Evolutionary conservation across 1,140 invertebrate species (phyloP).

Genomic region (Samia ricini): DNA sequence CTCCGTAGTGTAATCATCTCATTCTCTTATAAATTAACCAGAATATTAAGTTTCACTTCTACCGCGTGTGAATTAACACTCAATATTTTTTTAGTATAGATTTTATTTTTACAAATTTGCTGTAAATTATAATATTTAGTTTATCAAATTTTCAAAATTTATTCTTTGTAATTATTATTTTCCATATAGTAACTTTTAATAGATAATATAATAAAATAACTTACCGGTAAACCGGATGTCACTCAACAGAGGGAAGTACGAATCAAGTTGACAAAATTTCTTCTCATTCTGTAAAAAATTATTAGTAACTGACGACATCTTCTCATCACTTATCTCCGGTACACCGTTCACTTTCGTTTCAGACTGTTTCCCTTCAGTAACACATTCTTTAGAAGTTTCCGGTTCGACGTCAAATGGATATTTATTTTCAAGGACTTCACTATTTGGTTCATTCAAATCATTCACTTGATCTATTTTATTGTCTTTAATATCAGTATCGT

Average conservation of each 20-base stretch:
- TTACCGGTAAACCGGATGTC: conserved; percentile 75
- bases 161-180: neutral
- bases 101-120: too few species aligned
- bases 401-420: neutral
- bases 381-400: conserved; percentile 19
- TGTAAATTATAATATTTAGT: too few species aligned
- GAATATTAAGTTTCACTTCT: too few species aligned
- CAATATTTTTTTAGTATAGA: too few species aligned
- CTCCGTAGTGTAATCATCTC: too few species aligned
- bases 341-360: conserved; percentile 31
- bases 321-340: conserved; percentile 28
- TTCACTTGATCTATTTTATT: conserved; percentile 22
- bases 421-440: conserved; percentile 8
- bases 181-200: neutral
- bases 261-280: conserved; percentile 57
- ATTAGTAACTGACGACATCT: conserved; percentile 49
- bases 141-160: too few species aligned
- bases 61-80: too few species aligned
- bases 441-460: conserved; percentile 1
- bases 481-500: conserved; percentile 47
- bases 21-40: too few species aligned
- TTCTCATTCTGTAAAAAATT: conserved; percentile 70
- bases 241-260: conserved; percentile 60
- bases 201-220: conserved; percentile 18
- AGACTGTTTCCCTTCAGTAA: conserved; percentile 13